These are phyloP conservation scores for Phataginus tetradactyla DNA, from an alignment of 2,797 vertebrate genomes.

Conservation along the genomic window DNA sequence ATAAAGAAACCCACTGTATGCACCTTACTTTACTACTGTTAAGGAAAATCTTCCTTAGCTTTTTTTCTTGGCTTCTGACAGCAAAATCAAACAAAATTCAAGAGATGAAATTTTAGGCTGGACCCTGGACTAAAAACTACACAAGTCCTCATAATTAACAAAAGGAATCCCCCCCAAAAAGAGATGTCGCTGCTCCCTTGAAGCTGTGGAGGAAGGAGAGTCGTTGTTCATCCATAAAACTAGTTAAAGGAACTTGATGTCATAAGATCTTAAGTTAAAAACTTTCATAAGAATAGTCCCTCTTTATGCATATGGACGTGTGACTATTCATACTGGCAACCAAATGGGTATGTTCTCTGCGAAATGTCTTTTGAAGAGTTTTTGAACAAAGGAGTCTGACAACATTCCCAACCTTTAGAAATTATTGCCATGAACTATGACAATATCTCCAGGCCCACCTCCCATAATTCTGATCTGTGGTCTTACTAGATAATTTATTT, in stretches of 20 bases:
- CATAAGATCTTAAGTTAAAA: neutral
- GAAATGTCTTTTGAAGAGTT: slow-evolving; percentile 24
- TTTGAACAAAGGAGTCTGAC: slow-evolving; percentile 6
- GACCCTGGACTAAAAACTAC: slow-evolving; percentile 38
- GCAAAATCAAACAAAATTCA: slow-evolving; percentile 49
- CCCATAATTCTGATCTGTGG: neutral
- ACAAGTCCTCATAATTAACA: slow-evolving; percentile 54
- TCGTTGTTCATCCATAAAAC: neutral
- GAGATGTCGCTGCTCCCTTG: neutral
- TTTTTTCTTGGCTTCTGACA: slow-evolving; percentile 41
- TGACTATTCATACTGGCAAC: slow-evolving; percentile 20
- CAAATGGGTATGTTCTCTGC: neutral
- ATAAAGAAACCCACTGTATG: neutral
- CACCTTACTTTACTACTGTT: neutral
- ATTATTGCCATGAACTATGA: neutral
- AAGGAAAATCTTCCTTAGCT: neutral
- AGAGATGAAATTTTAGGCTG: slow-evolving; percentile 39
- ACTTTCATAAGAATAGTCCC: neutral
- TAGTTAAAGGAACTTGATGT: neutral
- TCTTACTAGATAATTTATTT: neutral
- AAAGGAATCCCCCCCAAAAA: slow-evolving; percentile 44
- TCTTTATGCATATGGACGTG: neutral
- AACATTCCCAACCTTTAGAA: neutral
- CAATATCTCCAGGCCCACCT: neutral
- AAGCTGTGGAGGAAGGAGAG: slow-evolving; percentile 39